A percentile compares a stretch with the other conserved stretches of the same genome.
These are phyloP conservation scores for Calameuta pallipes DNA, from an alignment of 2,888 invertebrate genomes.

Conservation along the genomic window DNA sequence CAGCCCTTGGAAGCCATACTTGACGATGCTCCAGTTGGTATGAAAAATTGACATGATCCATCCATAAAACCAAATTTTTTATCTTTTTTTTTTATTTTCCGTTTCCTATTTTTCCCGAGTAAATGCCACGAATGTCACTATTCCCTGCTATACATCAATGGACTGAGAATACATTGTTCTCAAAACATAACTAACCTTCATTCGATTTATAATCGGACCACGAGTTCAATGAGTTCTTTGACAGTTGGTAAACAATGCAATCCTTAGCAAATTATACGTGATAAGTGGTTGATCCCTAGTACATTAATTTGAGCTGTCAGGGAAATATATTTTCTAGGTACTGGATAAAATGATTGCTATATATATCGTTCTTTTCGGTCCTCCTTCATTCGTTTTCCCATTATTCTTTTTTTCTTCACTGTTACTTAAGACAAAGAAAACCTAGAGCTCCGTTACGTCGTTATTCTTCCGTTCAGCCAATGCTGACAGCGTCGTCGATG, in stretches of 20 bases:
- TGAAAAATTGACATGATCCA: conserved; percentile 29
- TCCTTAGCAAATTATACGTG: not conserved
- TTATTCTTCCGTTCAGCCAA: not conserved
- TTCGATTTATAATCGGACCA: not conserved
- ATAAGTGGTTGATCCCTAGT: not conserved
- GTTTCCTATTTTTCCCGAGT: not conserved
- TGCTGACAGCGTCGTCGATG: not conserved
- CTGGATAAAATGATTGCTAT: not conserved
- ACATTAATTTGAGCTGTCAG: not conserved
- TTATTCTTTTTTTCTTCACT: not conserved
- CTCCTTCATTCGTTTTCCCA: not conserved
- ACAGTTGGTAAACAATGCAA: no score
- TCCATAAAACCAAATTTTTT: not conserved
- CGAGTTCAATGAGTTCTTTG: no score
- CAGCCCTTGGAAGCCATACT: conserved; percentile 71
- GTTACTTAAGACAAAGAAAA: not conserved
- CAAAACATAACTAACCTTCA: not conserved
- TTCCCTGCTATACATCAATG: not conserved
- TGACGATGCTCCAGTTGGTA: conserved; percentile 76
- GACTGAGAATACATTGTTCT: not conserved
- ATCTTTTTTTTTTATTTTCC: not conserved
- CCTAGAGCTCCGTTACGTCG: not conserved
- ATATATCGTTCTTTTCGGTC: not conserved
- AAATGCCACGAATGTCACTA: not conserved
- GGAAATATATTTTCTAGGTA: not conserved